A percentile compares a stretch with the other conserved stretches of the same genome.
Conservation (phyloP, 2,888 invertebrate species). For the Epicampocera succincta region DNA sequence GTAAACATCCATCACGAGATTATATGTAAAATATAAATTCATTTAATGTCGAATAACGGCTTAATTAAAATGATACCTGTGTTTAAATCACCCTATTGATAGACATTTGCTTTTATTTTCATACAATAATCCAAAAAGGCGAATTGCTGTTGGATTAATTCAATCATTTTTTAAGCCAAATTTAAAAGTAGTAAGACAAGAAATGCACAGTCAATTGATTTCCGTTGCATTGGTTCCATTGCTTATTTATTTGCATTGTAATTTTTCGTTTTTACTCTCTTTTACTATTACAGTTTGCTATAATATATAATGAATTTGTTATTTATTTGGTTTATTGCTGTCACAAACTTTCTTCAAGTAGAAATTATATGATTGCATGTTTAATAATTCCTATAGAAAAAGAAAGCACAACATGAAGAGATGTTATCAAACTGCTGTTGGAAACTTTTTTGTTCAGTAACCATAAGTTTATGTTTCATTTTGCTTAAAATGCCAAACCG, state of each 20-base stretch:
- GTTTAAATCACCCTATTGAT: no score
- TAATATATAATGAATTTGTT: background rate
- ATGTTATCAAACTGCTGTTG: constrained; percentile 6
- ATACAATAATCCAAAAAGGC: no score
- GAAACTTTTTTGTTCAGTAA: background rate
- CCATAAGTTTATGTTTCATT: no score
- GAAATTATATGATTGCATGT: constrained; percentile 22
- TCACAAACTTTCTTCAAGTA: constrained; percentile 39
- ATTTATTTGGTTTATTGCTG: constrained; percentile 5
- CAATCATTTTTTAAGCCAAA: background rate
- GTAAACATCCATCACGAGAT: constrained; percentile 23
- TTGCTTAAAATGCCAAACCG: no score
- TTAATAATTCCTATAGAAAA: constrained; percentile 30
- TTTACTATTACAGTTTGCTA: no score
- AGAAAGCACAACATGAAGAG: constrained; percentile 25
- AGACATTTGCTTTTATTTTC: no score
- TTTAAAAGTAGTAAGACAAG: background rate
- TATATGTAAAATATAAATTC: background rate
- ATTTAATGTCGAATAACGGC: background rate
- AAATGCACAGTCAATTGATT: constrained; percentile 33
- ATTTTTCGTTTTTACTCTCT: no score
- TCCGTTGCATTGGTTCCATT: constrained; percentile 4
- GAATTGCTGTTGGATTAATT: no score
- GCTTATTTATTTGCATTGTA: background rate
- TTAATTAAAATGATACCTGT: no score